Evolutionary conservation across 2,797 vertebrate species (phyloP), one percentile per base, ranked within the genome.

Genomic region (Strix occidentalis): DNA sequence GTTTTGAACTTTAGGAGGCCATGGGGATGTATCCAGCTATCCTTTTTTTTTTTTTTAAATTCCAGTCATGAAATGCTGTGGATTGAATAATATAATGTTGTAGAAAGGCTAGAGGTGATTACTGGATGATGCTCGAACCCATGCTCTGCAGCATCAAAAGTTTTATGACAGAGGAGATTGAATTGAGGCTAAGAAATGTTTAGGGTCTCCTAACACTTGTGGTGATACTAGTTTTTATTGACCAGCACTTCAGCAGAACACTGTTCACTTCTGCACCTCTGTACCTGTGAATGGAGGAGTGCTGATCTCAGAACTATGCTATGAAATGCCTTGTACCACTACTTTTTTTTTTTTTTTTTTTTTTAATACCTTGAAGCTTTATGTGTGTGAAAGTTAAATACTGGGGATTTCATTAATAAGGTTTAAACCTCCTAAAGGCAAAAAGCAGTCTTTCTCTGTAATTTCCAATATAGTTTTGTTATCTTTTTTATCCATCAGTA

Each of bases 181-280:
- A 85, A 56, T 26, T 53, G 46, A 72, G 61, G 17, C 53, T 68
- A 56, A 84, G 63, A 63, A 46, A 16, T 51, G 21, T 69, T 94
- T 80, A 1, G 0, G 4, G 16, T 84, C 17, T 53, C 61, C 23
- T 61, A 31, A 53, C 0, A 0, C 1, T 31, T 48, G 25, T 69
- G 68, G 6, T 33, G 31, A 10, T 51, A 6, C 4, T 18, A 41
- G 18, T 82, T 84, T 81, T 75, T 3, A 3, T 64, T 76, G 50
- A 46, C 19, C 4, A 18, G 16, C 24, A n/a, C 15, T 79, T 68
- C 1, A 8, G 16, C n/a, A 70, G 46, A 53, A 2, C 41, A 8
- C 14, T 24, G 23, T 60, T 90, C 16, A 12, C 16, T 79, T 82
- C 35, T 72, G 41, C 1, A 1, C 25, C 58, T 71, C 63, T 24